Percentiles rank a stretch among this genome's conserved stretches.
Evolutionary conservation across 2,888 invertebrate species (phyloP).

Genomic region (Drosophila demipolita): DNA sequence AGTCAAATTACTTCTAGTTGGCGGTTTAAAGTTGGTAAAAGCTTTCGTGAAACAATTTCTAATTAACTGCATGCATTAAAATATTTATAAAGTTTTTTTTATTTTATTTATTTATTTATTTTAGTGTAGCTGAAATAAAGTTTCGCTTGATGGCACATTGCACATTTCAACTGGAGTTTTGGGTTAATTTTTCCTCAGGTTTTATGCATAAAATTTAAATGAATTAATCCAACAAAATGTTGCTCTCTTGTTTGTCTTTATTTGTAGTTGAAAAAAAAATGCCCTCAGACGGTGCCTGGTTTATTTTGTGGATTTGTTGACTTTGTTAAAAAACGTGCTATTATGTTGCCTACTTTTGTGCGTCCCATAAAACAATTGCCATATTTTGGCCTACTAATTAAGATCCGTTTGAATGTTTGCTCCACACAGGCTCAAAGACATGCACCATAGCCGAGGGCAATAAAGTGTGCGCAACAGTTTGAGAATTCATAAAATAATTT

Average conservation of each 20-base stretch:
- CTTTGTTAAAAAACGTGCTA: conserved; percentile 14
- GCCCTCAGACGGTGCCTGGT: background rate
- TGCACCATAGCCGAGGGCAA: background rate
- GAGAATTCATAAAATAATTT: conserved; percentile 10
- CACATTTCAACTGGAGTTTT: background rate
- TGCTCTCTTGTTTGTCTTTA: background rate
- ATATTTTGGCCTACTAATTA: conserved; percentile 18
- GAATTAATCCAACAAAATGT: conserved; percentile 22
- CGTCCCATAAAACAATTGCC: conserved; percentile 17
- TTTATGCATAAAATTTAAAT: conserved; percentile 1
- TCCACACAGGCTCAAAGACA: background rate
- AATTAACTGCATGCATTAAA: background rate
- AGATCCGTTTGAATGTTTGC: background rate
- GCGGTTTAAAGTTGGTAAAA: background rate
- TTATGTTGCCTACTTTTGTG: conserved; percentile 53
- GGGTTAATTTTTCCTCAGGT: background rate
- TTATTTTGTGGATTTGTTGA: conserved; percentile 12
- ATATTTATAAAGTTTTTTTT: background rate
- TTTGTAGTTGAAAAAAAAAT: background rate
- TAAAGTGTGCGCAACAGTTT: conserved; percentile 37
- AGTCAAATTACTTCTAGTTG: background rate
- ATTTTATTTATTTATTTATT: background rate
- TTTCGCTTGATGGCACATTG: background rate
- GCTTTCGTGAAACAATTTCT: background rate
- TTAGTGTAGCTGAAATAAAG: background rate